A percentile compares a stretch with the other conserved stretches of the same genome.
These are phyloP conservation scores for Chironomus tepperi DNA, from an alignment of 1,140 invertebrate genomes.

Conservation along the genomic window DNA sequence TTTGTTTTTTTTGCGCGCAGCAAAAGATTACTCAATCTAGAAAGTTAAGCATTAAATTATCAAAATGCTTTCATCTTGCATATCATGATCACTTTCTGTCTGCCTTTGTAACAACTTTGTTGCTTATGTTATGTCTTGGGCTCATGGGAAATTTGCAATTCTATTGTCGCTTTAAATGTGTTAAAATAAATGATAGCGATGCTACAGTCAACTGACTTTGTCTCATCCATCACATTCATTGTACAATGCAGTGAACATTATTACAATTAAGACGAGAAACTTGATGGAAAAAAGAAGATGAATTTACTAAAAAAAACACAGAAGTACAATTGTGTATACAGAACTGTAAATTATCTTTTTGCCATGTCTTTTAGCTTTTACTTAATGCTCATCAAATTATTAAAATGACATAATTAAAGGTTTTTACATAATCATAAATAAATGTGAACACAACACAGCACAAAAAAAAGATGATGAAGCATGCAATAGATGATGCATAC, in stretches of 20 bases:
- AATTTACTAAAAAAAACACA: not conserved
- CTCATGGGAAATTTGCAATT: not conserved
- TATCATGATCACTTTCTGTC: too few species aligned
- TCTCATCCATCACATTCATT: not conserved
- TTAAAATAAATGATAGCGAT: not conserved
- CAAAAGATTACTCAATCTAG: too few species aligned
- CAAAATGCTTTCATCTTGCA: too few species aligned
- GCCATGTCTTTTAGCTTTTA: not conserved
- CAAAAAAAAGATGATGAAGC: not conserved
- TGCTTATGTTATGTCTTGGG: too few species aligned
- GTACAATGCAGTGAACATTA: not conserved
- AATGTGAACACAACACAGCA: not conserved
- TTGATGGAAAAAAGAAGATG: too few species aligned
- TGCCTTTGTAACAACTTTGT: too few species aligned
- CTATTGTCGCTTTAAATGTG: not conserved
- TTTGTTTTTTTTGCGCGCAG: too few species aligned
- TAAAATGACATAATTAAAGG: slow-evolving; percentile 22
- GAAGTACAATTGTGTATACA: not conserved
- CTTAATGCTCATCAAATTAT: slow-evolving; percentile 21
- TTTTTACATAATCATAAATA: not conserved
- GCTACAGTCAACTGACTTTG: not conserved
- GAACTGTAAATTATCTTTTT: not conserved
- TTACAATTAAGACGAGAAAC: too few species aligned
- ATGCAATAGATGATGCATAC: not conserved
- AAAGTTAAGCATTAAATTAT: too few species aligned